Percentiles rank a stretch among this genome's conserved stretches.
These are phyloP conservation scores for Sinopyrophorus schimmeli DNA, from an alignment of 2,888 invertebrate species.

Conservation along the genomic window DNA sequence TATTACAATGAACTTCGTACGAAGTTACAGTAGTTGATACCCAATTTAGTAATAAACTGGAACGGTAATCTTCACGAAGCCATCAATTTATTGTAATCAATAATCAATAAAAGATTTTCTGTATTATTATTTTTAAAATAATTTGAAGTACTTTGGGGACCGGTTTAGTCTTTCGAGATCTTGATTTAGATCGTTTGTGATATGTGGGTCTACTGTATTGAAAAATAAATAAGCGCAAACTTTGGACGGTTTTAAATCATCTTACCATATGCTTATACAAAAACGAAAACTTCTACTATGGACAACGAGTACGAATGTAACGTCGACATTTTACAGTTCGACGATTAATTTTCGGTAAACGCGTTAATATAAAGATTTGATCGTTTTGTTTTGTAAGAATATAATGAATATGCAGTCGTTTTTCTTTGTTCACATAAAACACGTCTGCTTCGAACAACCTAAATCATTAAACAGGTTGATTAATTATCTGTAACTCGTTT, in stretches of 20 bases:
- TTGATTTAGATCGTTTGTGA: too few relatives aligned
- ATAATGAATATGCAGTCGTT: conserved; percentile 36
- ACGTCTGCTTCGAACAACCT: conserved; percentile 27
- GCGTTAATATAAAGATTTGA: conserved; percentile 24
- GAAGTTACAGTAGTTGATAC: too few relatives aligned
- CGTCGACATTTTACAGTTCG: conserved; percentile 13
- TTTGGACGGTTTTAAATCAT: conserved; percentile 8
- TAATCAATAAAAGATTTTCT: too few relatives aligned
- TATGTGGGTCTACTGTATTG: too few relatives aligned
- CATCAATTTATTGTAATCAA: too few relatives aligned
- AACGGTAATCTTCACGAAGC: too few relatives aligned
- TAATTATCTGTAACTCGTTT: conserved; percentile 12
- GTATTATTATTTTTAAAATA: too few relatives aligned
- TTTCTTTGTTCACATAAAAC: conserved; percentile 32
- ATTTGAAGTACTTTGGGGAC: too few relatives aligned
- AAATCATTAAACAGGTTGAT: conserved; percentile 34
- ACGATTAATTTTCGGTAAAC: conserved; percentile 26
- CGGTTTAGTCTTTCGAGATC: too few relatives aligned
- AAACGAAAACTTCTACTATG: conserved; percentile 15
- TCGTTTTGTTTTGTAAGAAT: conserved; percentile 15
- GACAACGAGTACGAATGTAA: conserved; percentile 11
- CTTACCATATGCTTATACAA: conserved; percentile 16
- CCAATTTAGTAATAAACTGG: too few relatives aligned
- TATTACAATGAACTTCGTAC: too few relatives aligned
- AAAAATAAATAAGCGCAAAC: conserved; percentile 15